phyloP scores from a whole-genome alignment of 2,797 vertebrate species.

The Argentina silus region DNA sequence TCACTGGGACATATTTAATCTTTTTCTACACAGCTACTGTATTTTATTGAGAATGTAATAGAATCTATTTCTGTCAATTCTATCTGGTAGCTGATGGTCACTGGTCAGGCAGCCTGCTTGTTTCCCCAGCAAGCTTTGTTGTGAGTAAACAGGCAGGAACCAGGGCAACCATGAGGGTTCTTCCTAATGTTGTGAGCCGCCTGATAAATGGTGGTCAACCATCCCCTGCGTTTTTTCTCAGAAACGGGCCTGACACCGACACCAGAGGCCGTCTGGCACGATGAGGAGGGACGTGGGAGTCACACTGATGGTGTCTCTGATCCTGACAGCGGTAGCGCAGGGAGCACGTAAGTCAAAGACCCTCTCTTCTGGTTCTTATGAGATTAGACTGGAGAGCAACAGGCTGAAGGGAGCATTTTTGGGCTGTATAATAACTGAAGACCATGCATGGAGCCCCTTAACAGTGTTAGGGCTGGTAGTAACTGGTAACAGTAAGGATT shows the following conservation, averaged over 20 bases:
- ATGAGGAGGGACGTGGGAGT: conserved; percentile 54
- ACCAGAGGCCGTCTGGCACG: conserved; percentile 45
- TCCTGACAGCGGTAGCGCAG: conserved; percentile 30
- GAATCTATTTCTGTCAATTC: too few relatives aligned
- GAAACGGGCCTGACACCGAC: conserved; percentile 35
- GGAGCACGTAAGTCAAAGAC: conserved; percentile 58
- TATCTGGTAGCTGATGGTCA: too few relatives aligned
- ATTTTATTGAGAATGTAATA: too few relatives aligned
- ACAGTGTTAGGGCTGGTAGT: too few relatives aligned
- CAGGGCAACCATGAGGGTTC: too few relatives aligned
- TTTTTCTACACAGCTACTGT: too few relatives aligned
- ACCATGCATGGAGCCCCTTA: neutral
- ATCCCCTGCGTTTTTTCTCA: conserved; percentile 18
- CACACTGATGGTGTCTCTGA: conserved; percentile 49
- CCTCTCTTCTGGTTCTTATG: neutral
- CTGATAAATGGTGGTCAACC: conserved; percentile 31
- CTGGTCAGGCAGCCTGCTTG: too few relatives aligned
- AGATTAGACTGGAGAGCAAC: conserved; percentile 21
- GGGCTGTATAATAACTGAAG: neutral
- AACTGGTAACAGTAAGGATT: neutral
- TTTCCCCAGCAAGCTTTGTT: too few relatives aligned
- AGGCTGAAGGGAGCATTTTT: neutral
- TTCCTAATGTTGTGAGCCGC: neutral
- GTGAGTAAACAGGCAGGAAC: too few relatives aligned
- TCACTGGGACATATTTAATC: too few relatives aligned